phyloP scores from a whole-genome alignment of 2,113 vertebrate genomes.

The Empidonax traillii region DNA sequence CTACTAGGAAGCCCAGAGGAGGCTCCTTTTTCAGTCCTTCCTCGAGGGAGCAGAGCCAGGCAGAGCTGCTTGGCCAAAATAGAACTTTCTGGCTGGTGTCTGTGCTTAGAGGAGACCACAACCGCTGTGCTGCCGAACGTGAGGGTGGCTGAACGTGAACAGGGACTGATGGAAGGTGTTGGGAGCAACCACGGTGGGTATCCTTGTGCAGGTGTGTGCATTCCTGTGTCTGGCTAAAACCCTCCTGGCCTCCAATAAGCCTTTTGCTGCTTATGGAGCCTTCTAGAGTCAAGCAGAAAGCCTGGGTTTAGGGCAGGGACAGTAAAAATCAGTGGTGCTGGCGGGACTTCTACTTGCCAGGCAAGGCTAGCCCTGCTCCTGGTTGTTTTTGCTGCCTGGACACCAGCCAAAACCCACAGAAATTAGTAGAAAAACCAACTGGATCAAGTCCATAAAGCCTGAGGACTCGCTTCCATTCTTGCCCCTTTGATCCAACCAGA shows the following conservation, averaged over 20 bases:
- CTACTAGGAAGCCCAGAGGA: background rate
- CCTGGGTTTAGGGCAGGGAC: background rate
- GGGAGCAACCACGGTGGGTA: background rate
- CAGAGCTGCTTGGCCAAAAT: background rate
- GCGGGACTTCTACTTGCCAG: background rate
- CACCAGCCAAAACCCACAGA: constrained; percentile 52
- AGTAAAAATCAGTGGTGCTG: background rate
- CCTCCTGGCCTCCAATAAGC: background rate
- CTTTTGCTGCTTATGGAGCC: background rate
- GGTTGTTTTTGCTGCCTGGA: constrained; percentile 36
- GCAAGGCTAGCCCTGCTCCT: background rate
- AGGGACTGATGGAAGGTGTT: background rate
- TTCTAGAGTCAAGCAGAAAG: background rate
- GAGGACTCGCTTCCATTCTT: constrained; percentile 44
- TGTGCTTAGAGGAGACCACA: accelerated
- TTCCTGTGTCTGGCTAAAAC: background rate
- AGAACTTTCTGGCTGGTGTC: background rate
- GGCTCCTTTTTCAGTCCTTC: background rate
- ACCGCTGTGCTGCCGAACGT: accelerated
- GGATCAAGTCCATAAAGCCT: constrained; percentile 51
- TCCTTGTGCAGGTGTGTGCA: accelerated
- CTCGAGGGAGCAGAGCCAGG: background rate
- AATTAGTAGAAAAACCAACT: constrained; percentile 62
- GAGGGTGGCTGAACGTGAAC: accelerated
- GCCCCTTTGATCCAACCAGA: constrained; percentile 44